Base-by-base conservation (phyloP, 2,797 vertebrate genomes). In the Acanthiza pusilla region DNA sequence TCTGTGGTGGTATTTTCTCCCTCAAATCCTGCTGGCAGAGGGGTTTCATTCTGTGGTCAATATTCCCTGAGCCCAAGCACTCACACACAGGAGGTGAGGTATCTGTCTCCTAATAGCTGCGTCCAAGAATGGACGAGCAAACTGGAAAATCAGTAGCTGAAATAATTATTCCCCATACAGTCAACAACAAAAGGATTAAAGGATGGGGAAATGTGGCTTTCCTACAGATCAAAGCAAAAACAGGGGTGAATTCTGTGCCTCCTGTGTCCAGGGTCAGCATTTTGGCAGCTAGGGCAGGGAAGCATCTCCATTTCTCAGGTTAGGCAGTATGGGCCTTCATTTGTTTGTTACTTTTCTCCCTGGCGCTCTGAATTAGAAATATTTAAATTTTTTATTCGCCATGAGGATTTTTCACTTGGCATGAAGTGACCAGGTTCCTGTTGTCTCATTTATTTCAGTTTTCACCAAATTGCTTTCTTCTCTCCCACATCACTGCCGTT, bases 41-140 rank as follows among this genome's bases (percentile, higher is more conserved):
- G 13, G 12, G 27, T 51, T 36, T 8, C 8, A 45, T 55, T 66
- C 40, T 50, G 17, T 75, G 29, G 51, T 77, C 19, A 50, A 2
- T 50, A 34, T 18, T 85, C 40, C 60, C 17, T 54, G 32, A 63
- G 21, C 23, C 16, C 34, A 27, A 55, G 18, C 3, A 21, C 22
- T 21, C 66, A 71, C 34, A 42, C 13, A 34, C 0, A 0, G 27
- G 13, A 62, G 13, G 4, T 1, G 7, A 32, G 43, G 40, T 7
- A 43, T 2, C 12, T 21, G 5, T 22, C 8, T 79, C 34, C 48
- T 27, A 4, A 38, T 2, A 20, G 17, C 16, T 65, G 7, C 58
- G 43, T 10, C 4, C 27, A 50, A 27, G 38, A 81, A 84, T 0
- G 4, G 12, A 58, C 6, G 10, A 79, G 8, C 8, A 76, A 58